Base-by-base conservation (phyloP, 2,888 invertebrate genomes). In the Eupithecia pulchellata region DNA sequence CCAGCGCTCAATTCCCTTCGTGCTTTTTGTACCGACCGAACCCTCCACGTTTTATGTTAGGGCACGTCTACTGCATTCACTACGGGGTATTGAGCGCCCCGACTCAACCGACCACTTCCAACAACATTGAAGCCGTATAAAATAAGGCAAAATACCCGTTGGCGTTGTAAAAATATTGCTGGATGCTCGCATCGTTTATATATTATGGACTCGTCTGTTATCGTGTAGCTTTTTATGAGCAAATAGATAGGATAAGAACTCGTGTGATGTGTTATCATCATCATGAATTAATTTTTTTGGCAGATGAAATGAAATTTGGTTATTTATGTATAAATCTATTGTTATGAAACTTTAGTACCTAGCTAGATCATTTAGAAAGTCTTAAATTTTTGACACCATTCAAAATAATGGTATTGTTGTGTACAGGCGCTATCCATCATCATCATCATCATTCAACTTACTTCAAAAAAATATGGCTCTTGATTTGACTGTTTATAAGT, bases 21-120 rank as follows among this genome's bases (percentile, higher is more conserved):
- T 83, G 85, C 87, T 91, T 91, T 91, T 91, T 91, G 89, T 89
- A 78, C 58, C 79, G 76, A 75, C 57, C 79, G 77, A 77, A 75
- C 84, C 83, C 80, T 80, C 82, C 74, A 75, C 81, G 81, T 78
- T 84, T 82, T 81, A 81, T 82, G 84, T 85, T 86, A 82, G 86
- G 85, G 82, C 75, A 77, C 66, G 69, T 74, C 71, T 73, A 81
- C 84, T 80, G 80, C 81, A 79, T 84, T 84, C 81, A 79, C 80
- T 84, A 86, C 88, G 52, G 73, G 39, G 65, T 74, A 66, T 69
- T 61, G 68, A 68, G 27, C 65, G 64, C 29, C 42, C 61, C 58
- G 32, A 58, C 30, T 9, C 30, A 30, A 57, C 55, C 9, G 29
- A 30, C 58, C 11, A 17, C 30, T n/a, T 58, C 11, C 30, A 52